Base-by-base conservation (phyloP, 2,113 vertebrate species). In the Origma solitaria region DNA sequence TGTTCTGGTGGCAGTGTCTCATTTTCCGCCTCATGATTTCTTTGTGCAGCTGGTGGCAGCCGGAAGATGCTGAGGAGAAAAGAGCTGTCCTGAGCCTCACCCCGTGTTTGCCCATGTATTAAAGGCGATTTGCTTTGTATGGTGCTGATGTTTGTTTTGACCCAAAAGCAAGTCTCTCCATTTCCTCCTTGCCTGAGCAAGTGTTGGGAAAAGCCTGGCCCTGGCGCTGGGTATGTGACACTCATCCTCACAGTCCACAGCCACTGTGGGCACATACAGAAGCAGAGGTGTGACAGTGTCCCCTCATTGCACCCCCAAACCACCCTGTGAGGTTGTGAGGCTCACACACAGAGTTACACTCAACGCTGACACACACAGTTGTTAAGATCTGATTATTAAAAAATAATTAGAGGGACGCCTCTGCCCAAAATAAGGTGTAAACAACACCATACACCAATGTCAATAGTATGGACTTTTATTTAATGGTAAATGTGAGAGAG, bases 321-420 rank as follows among this genome's bases (percentile, higher is more conserved):
- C 6, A 7, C 19, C 37, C 45, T 8, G 15, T 3, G 45, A 33
- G 7, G 22, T 2, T 35, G 24, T 50, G 50, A 33, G n/a, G 17
- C 35, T 75, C 12, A 3, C 7, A 13, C 42, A 3, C 23, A 19
- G 1, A 2, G 31, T 49, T 45, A 33, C 4, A 1, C 49, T 54
- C 1, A 1, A 10, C 6, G 14, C 7, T 20, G 21, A 18, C 9
- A 11, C 27, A 4, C 1, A 0, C 5, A 33, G 31, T 23, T 27
- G 33, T 51, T 44, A 60, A 35, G 27, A 38, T 13, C 45, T 2
- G 1, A 45, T 28, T 45, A 33, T 28, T 53, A 28, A 33, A 77
- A 77, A 60, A 38, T 38, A 8, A 60, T 38, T 19, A n/a, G 58
- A 57, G 50, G 35, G 27, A 33, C 38, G 33, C 27, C 37, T 37